Conservation (phyloP, 2,113 vertebrate species). For the Taxidea taxus region DNA sequence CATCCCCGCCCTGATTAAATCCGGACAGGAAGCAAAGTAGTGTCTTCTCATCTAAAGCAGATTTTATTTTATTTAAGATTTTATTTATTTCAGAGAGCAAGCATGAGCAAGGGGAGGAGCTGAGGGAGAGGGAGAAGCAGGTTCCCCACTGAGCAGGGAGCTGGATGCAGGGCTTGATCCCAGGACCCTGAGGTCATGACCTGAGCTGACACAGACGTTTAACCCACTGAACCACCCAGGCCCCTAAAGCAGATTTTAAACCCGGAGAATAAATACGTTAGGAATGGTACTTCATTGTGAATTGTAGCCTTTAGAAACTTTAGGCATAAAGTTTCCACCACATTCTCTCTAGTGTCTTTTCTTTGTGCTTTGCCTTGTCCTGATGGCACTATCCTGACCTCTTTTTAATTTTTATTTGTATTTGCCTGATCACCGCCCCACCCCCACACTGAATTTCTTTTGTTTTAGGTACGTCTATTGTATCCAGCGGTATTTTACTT, state of each 20-base stretch:
- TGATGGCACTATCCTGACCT: not conserved
- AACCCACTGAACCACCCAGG: not conserved
- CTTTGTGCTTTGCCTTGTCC: not conserved
- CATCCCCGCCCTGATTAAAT: rapidly evolving
- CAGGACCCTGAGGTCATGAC: not conserved
- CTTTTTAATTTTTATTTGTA: not conserved
- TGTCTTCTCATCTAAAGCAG: not conserved
- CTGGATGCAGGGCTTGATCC: too few relatives aligned
- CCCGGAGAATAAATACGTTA: not conserved
- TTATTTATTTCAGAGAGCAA: not conserved
- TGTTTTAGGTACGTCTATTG: not conserved
- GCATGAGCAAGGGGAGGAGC: too few relatives aligned
- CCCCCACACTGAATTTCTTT: too few relatives aligned
- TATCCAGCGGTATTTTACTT: not conserved
- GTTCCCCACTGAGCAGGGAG: too few relatives aligned
- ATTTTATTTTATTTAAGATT: not conserved
- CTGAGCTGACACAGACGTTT: not conserved
- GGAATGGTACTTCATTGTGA: not conserved
- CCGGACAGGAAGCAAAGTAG: not conserved
- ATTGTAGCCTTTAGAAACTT: not conserved
- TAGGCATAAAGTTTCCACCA: not conserved
- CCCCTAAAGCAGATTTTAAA: not conserved
- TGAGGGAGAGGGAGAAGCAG: not conserved
- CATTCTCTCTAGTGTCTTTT: not conserved
- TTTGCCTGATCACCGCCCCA: not conserved